A percentile compares a stretch with the other conserved stretches of the same genome.
These are phyloP conservation scores for Melanostigma gelatinosum DNA, from an alignment of 2,113 vertebrate genomes.

Conservation along the genomic window DNA sequence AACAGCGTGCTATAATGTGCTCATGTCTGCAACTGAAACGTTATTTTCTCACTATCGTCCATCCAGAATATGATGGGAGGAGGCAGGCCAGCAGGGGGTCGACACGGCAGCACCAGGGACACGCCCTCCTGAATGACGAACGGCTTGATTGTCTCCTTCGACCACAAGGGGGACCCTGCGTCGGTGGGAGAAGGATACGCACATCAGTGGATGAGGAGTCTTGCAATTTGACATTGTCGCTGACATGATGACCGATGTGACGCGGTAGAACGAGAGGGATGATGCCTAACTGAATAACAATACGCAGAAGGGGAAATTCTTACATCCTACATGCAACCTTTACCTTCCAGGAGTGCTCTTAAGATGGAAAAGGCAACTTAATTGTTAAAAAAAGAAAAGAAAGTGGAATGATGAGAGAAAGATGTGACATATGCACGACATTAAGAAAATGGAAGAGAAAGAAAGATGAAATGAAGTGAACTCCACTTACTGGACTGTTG, in stretches of 20 bases:
- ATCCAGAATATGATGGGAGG: slow-evolving; percentile 99
- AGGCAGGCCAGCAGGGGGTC: slow-evolving; percentile 93
- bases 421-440: not conserved
- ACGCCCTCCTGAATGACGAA: slow-evolving; percentile 88
- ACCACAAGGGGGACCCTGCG: slow-evolving; percentile 96
- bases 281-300: slow-evolving; percentile 30
- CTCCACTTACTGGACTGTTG: slow-evolving; percentile 90
- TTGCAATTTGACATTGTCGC: slow-evolving; percentile 7
- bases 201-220: slow-evolving; percentile 11
- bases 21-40: not conserved
- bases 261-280: slow-evolving; percentile 33
- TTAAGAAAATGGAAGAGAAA: slow-evolving; percentile 24
- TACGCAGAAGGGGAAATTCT: slow-evolving; percentile 11
- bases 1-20: not conserved
- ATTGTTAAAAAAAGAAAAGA: slow-evolving; percentile 58
- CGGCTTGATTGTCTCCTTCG: slow-evolving; percentile 92
- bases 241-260: slow-evolving; percentile 35
- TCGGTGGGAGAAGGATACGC: slow-evolving; percentile 19
- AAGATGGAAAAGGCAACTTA: slow-evolving; percentile 75
- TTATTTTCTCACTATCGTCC: slow-evolving; percentile 90
- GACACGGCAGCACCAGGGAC: slow-evolving; percentile 89
- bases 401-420: slow-evolving; percentile 5
- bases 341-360: slow-evolving; percentile 76
- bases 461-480: not conserved
- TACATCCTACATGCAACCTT: slow-evolving; percentile 35